Percentiles rank a stretch among this genome's conserved stretches.
phyloP scores from a whole-genome alignment of 2,888 invertebrate genomes.

The Andrena minutula region DNA sequence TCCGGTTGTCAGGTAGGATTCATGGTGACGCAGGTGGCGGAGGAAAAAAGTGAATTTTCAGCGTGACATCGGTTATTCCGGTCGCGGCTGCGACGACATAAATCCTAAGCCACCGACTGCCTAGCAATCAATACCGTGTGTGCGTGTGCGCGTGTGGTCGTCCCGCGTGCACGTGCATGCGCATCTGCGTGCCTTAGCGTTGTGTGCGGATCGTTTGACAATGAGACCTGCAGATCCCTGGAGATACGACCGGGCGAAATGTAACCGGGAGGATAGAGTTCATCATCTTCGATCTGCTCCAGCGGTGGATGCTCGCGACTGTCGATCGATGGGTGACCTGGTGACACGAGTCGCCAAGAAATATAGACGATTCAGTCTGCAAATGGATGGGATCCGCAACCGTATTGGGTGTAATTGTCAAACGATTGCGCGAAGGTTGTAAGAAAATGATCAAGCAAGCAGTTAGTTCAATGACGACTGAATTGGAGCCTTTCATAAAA shows the following conservation, averaged over 20 bases:
- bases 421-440: too few species aligned
- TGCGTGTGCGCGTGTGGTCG: not conserved
- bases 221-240: slow-evolving; percentile 44
- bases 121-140: slow-evolving; percentile 63
- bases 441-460: too few species aligned
- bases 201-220: slow-evolving; percentile 36
- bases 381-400: not conserved
- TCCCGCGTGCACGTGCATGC: not conserved
- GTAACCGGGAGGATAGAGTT: slow-evolving; percentile 36
- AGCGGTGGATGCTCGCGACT: not conserved
- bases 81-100: slow-evolving; percentile 72
- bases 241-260: slow-evolving; percentile 40
- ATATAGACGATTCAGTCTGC: not conserved
- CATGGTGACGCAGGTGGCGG: slow-evolving; percentile 68
- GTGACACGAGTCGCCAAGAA: not conserved
- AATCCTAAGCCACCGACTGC: slow-evolving; percentile 72
- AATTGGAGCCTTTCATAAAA: not conserved
- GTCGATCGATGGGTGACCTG: slow-evolving; percentile 21
- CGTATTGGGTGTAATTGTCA: too few species aligned
- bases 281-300: slow-evolving; percentile 43
- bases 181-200: not conserved
- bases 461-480: not conserved
- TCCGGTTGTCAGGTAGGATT: slow-evolving; percentile 69
- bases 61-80: slow-evolving; percentile 74
- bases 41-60: slow-evolving; percentile 71